Evolutionary conservation across 2,113 vertebrate genomes (phyloP).

Genomic region (Raja brachyura): DNA sequence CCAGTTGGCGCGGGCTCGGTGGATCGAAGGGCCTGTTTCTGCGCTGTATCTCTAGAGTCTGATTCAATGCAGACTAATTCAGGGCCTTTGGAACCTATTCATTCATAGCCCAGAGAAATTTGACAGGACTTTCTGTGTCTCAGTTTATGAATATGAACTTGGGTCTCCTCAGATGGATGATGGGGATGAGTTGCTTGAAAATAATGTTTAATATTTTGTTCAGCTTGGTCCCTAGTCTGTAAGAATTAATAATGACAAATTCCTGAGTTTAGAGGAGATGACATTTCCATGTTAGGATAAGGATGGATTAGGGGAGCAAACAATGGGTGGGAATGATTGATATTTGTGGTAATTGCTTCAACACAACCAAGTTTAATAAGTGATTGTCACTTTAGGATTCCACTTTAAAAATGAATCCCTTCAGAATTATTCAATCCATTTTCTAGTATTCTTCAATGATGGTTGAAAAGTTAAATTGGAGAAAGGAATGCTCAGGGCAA

Average conservation of each 20-base stretch:
- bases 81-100: not conserved
- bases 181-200: not conserved
- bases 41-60: too few relatives aligned
- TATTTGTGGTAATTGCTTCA: not conserved
- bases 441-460: not conserved
- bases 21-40: too few relatives aligned
- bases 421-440: not conserved
- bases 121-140: not conserved
- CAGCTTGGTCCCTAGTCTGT: not conserved
- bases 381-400: not conserved
- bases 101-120: not conserved
- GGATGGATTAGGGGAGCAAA: not conserved
- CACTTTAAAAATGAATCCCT: not conserved
- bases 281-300: slow-evolving; percentile 13
- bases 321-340: not conserved
- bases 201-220: slow-evolving; percentile 12
- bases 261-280: not conserved
- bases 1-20: too few relatives aligned
- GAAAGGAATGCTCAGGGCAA: not conserved
- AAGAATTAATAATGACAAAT: slow-evolving; percentile 7
- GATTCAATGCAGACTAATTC: not conserved
- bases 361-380: not conserved
- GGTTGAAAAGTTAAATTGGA: not conserved
- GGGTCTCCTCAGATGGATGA: not conserved
- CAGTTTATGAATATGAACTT: not conserved